A percentile compares a stretch with the other conserved stretches of the same genome.
These are phyloP conservation scores for Malaclemys terrapin DNA, from an alignment of 2,113 vertebrate genomes.

Conservation along the genomic window DNA sequence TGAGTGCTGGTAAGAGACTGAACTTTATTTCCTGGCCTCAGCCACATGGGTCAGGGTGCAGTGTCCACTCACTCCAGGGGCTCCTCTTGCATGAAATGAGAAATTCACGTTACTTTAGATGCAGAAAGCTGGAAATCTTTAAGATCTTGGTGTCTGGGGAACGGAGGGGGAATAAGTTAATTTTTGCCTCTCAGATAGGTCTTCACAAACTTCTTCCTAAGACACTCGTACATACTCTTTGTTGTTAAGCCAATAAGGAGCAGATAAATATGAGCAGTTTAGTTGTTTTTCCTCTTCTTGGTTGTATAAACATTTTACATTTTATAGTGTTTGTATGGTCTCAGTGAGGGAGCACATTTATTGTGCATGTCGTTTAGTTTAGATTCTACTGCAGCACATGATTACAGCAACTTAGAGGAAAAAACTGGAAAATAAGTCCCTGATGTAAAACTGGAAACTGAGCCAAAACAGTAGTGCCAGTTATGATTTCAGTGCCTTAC, in stretches of 20 bases:
- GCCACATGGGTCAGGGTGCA: neutral
- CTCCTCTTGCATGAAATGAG: neutral
- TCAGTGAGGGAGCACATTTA: slow-evolving; percentile 71
- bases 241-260: slow-evolving; percentile 37
- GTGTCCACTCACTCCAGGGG: neutral
- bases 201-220: slow-evolving; percentile 25
- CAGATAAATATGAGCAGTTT: slow-evolving; percentile 51
- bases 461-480: slow-evolving; percentile 86
- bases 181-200: slow-evolving; percentile 56
- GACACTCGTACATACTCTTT: slow-evolving; percentile 6
- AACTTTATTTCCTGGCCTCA: neutral
- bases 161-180: neutral
- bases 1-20: slow-evolving; percentile 9
- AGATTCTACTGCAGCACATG: slow-evolving; percentile 76
- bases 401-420: slow-evolving; percentile 72
- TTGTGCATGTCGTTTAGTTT: slow-evolving; percentile 76
- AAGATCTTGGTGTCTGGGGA: neutral
- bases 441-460: slow-evolving; percentile 77
- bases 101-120: slow-evolving; percentile 1
- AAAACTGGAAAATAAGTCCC: slow-evolving; percentile 82
- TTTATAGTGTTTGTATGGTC: slow-evolving; percentile 74
- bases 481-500: slow-evolving; percentile 78
- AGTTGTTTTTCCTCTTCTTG: slow-evolving; percentile 51
- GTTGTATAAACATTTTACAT: slow-evolving; percentile 66
- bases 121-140: neutral